Evolutionary conservation across 2,888 invertebrate genomes (phyloP).

Genomic region (Gari tellinella): DNA sequence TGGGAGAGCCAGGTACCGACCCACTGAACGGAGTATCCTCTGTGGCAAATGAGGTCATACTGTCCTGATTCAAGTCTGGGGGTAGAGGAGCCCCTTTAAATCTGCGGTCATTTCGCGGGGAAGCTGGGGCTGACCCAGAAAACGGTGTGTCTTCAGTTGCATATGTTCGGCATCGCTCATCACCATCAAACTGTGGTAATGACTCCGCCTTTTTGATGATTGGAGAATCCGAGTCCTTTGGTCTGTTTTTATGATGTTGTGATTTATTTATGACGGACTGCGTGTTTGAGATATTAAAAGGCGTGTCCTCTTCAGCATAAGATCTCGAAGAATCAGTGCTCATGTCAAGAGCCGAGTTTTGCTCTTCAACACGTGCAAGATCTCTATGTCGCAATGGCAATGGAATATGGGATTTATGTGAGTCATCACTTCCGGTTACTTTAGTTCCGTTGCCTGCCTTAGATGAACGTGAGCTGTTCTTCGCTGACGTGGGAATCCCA

Average conservation of each 20-base stretch:
- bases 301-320: slow-evolving; percentile 53
- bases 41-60: slow-evolving; percentile 94
- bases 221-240: background rate
- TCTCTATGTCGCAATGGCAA: slow-evolving; percentile 31
- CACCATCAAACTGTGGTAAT: slow-evolving; percentile 29
- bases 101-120: slow-evolving; percentile 40
- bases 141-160: slow-evolving; percentile 95
- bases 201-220: slow-evolving; percentile 47
- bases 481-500: slow-evolving; percentile 11
- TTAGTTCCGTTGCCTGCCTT: background rate
- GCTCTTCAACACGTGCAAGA: slow-evolving; percentile 23
- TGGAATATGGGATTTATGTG: slow-evolving; percentile 37
- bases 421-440: slow-evolving; percentile 13
- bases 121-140: slow-evolving; percentile 89
- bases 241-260: background rate
- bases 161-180: slow-evolving; percentile 89
- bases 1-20: slow-evolving; percentile 94
- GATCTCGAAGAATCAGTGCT: slow-evolving; percentile 44
- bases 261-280: slow-evolving; percentile 29
- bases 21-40: slow-evolving; percentile 94
- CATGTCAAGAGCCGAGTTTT: slow-evolving; percentile 28
- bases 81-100: slow-evolving; percentile 18
- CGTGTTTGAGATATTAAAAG: slow-evolving; percentile 54
- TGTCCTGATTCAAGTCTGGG: slow-evolving; percentile 87
- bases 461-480: slow-evolving; percentile 12